A percentile compares a stretch with the other conserved stretches of the same genome.
These are phyloP conservation scores for Ptilodon capucinus DNA, from an alignment of 2,888 invertebrate species.

Conservation along the genomic window DNA sequence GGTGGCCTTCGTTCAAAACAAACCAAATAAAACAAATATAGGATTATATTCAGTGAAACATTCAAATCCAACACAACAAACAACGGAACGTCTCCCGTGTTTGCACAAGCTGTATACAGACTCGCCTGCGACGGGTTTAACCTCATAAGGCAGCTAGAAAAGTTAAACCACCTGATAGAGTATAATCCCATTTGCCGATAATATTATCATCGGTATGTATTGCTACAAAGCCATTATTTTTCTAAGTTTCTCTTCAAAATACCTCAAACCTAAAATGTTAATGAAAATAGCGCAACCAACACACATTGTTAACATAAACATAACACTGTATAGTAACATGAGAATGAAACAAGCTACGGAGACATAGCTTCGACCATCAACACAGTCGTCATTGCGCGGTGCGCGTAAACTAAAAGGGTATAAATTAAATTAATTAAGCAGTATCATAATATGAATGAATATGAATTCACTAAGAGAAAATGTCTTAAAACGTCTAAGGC, in stretches of 20 bases:
- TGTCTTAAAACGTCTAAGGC: constrained; percentile 76
- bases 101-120: constrained; percentile 58
- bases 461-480: constrained; percentile 50
- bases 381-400: constrained; percentile 8
- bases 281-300: constrained; percentile 68
- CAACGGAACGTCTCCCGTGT: constrained; percentile 60
- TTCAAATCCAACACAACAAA: constrained; percentile 75
- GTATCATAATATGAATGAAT: too few relatives aligned
- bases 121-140: constrained; percentile 43
- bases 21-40: constrained; percentile 80
- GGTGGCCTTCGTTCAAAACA: constrained; percentile 55
- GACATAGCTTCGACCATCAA: constrained; percentile 22
- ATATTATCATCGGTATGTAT: constrained; percentile 58
- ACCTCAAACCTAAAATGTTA: constrained; percentile 71
- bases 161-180: constrained; percentile 52
- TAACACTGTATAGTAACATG: constrained; percentile 36
- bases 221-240: constrained; percentile 63
- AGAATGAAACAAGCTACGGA: constrained; percentile 16
- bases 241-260: constrained; percentile 63
- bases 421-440: constrained; percentile 55
- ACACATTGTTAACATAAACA: constrained; percentile 64
- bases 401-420: constrained; percentile 42
- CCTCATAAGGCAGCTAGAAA: constrained; percentile 42
- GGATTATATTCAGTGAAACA: constrained; percentile 82
- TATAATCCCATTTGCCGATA: constrained; percentile 74